Conservation (phyloP, 92 coral and sea anemone species). For the Heteractis magnifica region DNA sequence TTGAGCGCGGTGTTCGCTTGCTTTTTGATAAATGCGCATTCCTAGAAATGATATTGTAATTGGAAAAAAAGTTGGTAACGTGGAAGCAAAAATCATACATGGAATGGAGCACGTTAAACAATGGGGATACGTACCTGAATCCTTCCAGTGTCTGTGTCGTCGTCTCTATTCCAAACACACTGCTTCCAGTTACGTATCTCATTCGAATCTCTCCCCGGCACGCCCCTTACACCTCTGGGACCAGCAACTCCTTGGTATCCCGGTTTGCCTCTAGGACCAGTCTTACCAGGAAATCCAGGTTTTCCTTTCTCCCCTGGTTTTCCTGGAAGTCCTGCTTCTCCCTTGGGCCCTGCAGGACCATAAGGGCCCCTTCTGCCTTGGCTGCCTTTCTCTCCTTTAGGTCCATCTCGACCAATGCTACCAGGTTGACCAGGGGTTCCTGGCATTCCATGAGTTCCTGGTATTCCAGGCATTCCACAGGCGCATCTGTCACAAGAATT, state of each 20-base stretch:
- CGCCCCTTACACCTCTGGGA: slow-evolving; percentile 5
- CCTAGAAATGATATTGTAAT: slow-evolving; percentile 2
- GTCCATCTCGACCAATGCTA: slow-evolving; percentile 13
- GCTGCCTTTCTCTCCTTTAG: slow-evolving; percentile 25
- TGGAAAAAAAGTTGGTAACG: background rate
- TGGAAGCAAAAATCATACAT: background rate
- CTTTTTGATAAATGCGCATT: slow-evolving; percentile 32
- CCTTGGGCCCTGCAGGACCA: slow-evolving; percentile 32
- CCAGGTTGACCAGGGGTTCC: slow-evolving; percentile 35
- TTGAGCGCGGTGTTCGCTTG: slow-evolving; percentile 35
- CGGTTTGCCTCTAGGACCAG: slow-evolving; percentile 26
- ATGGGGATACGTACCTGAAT: slow-evolving; percentile 1
- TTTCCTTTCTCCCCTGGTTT: slow-evolving; percentile 18
- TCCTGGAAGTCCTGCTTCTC: slow-evolving; percentile 18
- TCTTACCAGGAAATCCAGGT: slow-evolving; percentile 28
- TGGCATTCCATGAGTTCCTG: slow-evolving; percentile 45
- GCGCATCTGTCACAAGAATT: slow-evolving; percentile 16
- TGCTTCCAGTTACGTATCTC: slow-evolving; percentile 22
- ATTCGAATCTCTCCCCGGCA: background rate
- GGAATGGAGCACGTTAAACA: background rate
- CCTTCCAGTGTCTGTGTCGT: slow-evolving; percentile 5
- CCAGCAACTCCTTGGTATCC: slow-evolving; percentile 21
- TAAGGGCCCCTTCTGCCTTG: slow-evolving; percentile 19
- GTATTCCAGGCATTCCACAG: slow-evolving; percentile 44
- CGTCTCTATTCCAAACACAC: slow-evolving; percentile 37